Base-by-base conservation (phyloP, 2,113 vertebrate genomes). In the Indicator indicator region DNA sequence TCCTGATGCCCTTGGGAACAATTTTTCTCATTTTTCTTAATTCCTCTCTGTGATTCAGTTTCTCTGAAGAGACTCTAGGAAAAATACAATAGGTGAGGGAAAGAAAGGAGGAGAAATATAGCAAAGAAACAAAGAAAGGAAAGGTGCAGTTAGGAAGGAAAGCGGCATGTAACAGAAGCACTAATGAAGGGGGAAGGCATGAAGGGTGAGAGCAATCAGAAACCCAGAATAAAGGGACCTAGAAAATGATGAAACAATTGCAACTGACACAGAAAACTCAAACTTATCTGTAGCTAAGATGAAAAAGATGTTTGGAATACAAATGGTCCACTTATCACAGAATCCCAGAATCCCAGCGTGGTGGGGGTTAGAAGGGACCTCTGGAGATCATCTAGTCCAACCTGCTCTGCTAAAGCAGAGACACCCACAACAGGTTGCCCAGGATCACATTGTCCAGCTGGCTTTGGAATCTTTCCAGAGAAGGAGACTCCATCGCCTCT, bases 11-110 rank as follows among this genome's bases (percentile, higher is more conserved):
- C 65, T 65, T 78, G 42, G 77, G 75, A 83, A 83, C 23, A 48
- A 16, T 64, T 94, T 94, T 93, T 91, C 73, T 78, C 44, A 10
- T 93, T 94, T 93, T 93, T 84, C 59, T 63, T 93, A 73, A 95
- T 96, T 90, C 38, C 80, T n/a, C 36, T 73, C n/a, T 64, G 58
- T 73, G 46, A 71, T 94, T 88, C 32, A 27, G 38, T 87, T 95
- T 91, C 70, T 93, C 16, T 75, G 83, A 80, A 68, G 69, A 88
- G 20, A 44, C 36, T 82, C 10, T 14, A 79, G 42, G 52, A 86
- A 89, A 87, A 74, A 74, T 24, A 83, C 36, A 46, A 54, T 56
- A 93, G 54, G 24, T 1, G 0, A 67, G 27, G 52, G 23, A 71
- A 79, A 69, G 21, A 62, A 84, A 58, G 27, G 40, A 89, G 36